These are phyloP conservation scores for Perodicticus potto DNA, from an alignment of 2,797 vertebrate species.

Conservation along the genomic window DNA sequence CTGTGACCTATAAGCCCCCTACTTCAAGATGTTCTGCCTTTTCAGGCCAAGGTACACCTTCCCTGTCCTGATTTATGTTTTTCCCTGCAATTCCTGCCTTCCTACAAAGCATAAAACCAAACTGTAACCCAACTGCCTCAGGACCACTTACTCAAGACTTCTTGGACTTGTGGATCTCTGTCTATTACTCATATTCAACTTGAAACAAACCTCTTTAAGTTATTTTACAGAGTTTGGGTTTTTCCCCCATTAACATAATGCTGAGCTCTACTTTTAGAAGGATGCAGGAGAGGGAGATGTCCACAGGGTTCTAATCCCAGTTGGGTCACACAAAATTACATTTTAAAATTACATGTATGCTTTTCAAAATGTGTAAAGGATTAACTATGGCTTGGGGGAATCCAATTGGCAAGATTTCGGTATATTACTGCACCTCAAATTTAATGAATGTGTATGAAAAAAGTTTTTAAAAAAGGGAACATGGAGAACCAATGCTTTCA, in stretches of 20 bases:
- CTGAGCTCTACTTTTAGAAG: background rate
- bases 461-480: background rate
- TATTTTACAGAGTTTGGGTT: background rate
- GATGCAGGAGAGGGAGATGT: background rate
- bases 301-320: background rate
- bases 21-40: background rate
- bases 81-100: background rate
- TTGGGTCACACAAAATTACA: background rate
- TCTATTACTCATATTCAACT: background rate
- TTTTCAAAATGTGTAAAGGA: conserved; percentile 27
- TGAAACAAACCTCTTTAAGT: background rate
- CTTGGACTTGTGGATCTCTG: background rate
- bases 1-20: background rate
- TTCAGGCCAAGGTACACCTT: background rate
- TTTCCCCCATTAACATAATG: background rate
- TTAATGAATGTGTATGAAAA: background rate
- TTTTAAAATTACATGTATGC: background rate
- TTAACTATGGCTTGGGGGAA: background rate
- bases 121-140: background rate
- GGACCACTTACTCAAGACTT: background rate
- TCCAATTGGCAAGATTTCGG: background rate
- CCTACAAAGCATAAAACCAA: background rate
- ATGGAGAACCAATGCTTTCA: background rate
- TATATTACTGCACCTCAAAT: background rate
- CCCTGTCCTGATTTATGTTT: background rate